These are phyloP conservation scores for Stratiomys singularior DNA, from an alignment of 2,888 invertebrate genomes.

Conservation along the genomic window DNA sequence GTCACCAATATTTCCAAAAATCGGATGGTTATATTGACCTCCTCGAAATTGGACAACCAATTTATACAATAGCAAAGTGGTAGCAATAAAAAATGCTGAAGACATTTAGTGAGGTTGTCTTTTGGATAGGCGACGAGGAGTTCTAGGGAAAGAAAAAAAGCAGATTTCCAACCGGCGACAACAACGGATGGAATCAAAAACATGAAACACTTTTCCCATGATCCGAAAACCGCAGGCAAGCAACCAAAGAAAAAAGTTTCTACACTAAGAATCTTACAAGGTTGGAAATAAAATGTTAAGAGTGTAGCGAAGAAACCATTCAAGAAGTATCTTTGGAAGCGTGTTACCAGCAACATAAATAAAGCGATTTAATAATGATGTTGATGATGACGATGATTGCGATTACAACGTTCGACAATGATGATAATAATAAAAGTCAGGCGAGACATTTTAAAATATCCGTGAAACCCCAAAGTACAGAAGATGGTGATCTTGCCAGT, in stretches of 20 bases:
- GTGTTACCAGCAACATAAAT: conserved; percentile 30
- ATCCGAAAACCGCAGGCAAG: conserved; percentile 9
- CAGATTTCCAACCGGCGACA: background rate
- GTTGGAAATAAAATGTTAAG: background rate
- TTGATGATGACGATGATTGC: conserved; percentile 1
- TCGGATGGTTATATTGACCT: conserved; percentile 30
- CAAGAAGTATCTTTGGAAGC: conserved; percentile 20
- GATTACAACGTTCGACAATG: background rate
- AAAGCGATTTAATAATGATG: conserved; percentile 36
- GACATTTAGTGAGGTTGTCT: background rate
- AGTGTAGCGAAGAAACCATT: background rate
- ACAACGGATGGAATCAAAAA: conserved; percentile 8
- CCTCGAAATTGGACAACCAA: conserved; percentile 15
- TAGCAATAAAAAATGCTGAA: background rate
- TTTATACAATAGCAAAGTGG: background rate
- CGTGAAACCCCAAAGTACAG: background rate
- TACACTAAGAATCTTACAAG: no score
- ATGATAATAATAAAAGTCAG: conserved; percentile 8
- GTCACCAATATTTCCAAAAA: conserved; percentile 19
- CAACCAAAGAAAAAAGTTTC: conserved; percentile 1
- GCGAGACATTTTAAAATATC: background rate
- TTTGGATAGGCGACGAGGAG: background rate
- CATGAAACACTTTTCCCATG: conserved; percentile 32
- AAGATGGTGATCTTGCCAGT: no score
- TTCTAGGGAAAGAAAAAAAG: background rate